Evolutionary conservation across 1,140 invertebrate species (phyloP).

Genomic region (Euwallacea fornicatus): DNA sequence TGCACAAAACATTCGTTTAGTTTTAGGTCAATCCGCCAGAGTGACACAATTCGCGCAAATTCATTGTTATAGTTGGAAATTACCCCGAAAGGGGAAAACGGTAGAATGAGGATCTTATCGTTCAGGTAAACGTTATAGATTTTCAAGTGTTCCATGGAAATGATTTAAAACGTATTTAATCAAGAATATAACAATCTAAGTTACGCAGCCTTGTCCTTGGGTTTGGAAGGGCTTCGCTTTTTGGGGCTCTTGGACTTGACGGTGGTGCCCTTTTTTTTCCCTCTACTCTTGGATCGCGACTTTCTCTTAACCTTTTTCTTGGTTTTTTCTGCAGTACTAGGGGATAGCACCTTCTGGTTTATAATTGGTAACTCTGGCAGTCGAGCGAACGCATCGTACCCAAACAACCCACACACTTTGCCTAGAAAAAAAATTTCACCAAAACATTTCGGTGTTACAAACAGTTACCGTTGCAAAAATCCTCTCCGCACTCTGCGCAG

Average conservation of each 20-base stretch:
- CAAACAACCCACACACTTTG: conserved; percentile 55
- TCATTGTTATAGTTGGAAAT: too few relatives aligned
- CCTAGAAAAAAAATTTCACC: conserved; percentile 45
- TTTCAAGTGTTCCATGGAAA: too few relatives aligned
- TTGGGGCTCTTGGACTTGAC: conserved; percentile 43
- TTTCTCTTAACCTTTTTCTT: conserved; percentile 44
- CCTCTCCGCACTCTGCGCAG: conserved; percentile 80
- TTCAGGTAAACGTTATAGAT: too few relatives aligned
- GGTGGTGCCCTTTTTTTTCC: conserved; percentile 34
- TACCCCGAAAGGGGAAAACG: too few relatives aligned
- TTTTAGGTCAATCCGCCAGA: too few relatives aligned
- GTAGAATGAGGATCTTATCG: too few relatives aligned
- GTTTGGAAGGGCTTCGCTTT: conserved; percentile 5
- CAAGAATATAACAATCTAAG: too few relatives aligned
- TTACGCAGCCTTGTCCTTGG: too few relatives aligned
- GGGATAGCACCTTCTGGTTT: conserved; percentile 38
- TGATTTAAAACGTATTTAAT: too few relatives aligned
- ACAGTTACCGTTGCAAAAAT: conserved; percentile 73
- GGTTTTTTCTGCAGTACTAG: conserved; percentile 37
- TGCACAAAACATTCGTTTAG: too few relatives aligned
- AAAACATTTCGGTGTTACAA: conserved; percentile 15
- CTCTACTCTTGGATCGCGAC: conserved; percentile 42
- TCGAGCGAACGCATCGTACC: conserved; percentile 57
- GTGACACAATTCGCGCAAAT: too few relatives aligned
- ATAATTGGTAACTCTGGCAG: conserved; percentile 46